phyloP scores from a whole-genome alignment of 2,888 invertebrate genomes.

The Drosophila ochracea region DNA sequence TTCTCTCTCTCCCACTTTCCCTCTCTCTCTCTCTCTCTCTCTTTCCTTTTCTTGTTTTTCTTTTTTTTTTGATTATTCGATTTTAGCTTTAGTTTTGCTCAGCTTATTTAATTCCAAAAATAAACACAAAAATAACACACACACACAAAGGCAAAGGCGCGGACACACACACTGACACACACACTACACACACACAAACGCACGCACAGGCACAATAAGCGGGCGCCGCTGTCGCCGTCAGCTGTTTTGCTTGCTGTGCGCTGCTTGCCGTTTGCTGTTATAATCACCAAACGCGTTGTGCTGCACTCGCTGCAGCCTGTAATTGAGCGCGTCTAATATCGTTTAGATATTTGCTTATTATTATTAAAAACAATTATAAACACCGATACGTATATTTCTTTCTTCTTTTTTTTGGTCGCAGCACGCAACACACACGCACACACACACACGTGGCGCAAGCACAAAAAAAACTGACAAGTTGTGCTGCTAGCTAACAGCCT shows the following conservation, averaged over 20 bases:
- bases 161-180: constrained; percentile 23
- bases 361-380: constrained; percentile 39
- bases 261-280: constrained; percentile 32
- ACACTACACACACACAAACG: constrained; percentile 28
- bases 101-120: constrained; percentile 76
- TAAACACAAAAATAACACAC: constrained; percentile 75
- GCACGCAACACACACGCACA: constrained; percentile 52
- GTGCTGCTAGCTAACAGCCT: constrained; percentile 58
- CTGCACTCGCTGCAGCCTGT: constrained; percentile 34
- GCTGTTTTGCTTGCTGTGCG: constrained; percentile 47
- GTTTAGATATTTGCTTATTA: constrained; percentile 19
- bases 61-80: constrained; percentile 42
- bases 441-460: constrained; percentile 63
- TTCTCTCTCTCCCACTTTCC: not conserved
- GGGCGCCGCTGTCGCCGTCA: constrained; percentile 49
- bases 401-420: constrained; percentile 40
- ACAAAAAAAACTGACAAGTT: constrained; percentile 64
- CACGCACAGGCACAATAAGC: constrained; percentile 22
- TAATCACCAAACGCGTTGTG: constrained; percentile 17
- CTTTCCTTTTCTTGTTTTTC: constrained; percentile 12
- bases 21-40: not conserved
- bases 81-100: constrained; percentile 57
- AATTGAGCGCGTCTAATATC: not conserved
- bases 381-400: constrained; percentile 16
- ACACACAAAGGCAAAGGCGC: constrained; percentile 33